Percentiles rank a stretch among this genome's conserved stretches.
Evolutionary conservation across 2,888 invertebrate genomes (phyloP).

Genomic region (Rhyacophila evoluta): DNA sequence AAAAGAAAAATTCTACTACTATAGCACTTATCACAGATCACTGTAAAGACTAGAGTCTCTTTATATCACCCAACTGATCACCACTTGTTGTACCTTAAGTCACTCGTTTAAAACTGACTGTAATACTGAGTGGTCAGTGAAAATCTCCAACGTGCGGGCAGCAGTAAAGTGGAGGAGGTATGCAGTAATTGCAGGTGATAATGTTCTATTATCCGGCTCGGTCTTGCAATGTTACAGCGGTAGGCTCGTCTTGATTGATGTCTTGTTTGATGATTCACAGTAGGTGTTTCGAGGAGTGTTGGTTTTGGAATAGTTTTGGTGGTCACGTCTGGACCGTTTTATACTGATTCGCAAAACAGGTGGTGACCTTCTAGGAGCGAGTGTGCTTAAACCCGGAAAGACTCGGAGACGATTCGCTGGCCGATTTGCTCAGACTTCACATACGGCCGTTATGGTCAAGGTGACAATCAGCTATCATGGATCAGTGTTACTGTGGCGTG

Average conservation of each 20-base stretch:
- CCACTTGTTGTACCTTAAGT: constrained; percentile 37
- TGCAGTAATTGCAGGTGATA: constrained; percentile 25
- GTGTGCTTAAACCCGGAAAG: constrained; percentile 49
- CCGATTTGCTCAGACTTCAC: constrained; percentile 20
- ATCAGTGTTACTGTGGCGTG: background rate
- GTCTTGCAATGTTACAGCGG: constrained; percentile 21
- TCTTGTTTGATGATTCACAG: background rate
- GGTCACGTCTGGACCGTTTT: constrained; percentile 47
- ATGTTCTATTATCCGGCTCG: background rate
- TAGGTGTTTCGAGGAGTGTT: constrained; percentile 36
- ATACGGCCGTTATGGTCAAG: constrained; percentile 48
- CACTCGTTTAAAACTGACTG: constrained; percentile 39
- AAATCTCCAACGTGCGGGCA: constrained; percentile 34
- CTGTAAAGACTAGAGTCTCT: constrained; percentile 35
- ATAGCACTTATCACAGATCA: constrained; percentile 44
- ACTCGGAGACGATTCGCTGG: constrained; percentile 37
- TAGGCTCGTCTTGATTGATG: constrained; percentile 19
- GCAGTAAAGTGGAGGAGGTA: constrained; percentile 33
- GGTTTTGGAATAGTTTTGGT: constrained; percentile 45
- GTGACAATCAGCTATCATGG: constrained; percentile 25
- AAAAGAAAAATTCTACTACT: constrained; percentile 27
- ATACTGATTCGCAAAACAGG: constrained; percentile 44
- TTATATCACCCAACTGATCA: constrained; percentile 33
- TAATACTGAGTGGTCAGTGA: constrained; percentile 32
- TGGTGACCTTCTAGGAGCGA: constrained; percentile 49